Conservation (phyloP, 1,140 invertebrate genomes). For the Watersipora subatra region DNA sequence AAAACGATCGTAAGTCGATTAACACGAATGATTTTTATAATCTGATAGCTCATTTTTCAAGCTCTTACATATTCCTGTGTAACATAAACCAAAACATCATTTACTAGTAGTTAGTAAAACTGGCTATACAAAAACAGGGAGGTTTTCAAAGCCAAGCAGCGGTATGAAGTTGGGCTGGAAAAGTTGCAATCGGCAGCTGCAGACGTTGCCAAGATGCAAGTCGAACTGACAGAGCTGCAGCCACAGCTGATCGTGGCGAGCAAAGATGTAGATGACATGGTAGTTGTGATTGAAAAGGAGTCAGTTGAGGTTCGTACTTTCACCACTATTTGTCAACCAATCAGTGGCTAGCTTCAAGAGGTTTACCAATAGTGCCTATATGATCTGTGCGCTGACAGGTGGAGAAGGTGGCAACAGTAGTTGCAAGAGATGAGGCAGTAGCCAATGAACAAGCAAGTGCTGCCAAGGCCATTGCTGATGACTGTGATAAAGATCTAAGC, state of each 20-base stretch:
- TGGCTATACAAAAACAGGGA: slow-evolving; percentile 46
- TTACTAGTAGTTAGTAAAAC: no score
- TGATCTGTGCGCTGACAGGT: slow-evolving; percentile 17
- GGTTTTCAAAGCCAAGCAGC: slow-evolving; percentile 55
- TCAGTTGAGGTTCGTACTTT: slow-evolving; percentile 29
- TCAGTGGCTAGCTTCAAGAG: no score
- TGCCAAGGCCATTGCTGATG: slow-evolving; percentile 38
- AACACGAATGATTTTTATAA: slow-evolving; percentile 47
- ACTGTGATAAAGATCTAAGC: slow-evolving; percentile 40
- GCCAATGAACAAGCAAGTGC: slow-evolving; percentile 40
- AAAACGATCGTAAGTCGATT: slow-evolving; percentile 52
- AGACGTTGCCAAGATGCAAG: slow-evolving; percentile 54
- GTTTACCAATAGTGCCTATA: no score
- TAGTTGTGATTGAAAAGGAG: slow-evolving; percentile 38
- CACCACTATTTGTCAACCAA: no score
- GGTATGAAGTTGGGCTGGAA: slow-evolving; percentile 44
- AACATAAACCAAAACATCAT: no score
- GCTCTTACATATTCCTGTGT: neutral
- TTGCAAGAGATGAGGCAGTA: slow-evolving; percentile 39
- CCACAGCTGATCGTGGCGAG: slow-evolving; percentile 56
- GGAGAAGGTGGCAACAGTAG: slow-evolving; percentile 42
- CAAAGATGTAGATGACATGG: slow-evolving; percentile 39
- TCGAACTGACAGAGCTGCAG: slow-evolving; percentile 70
- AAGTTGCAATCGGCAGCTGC: slow-evolving; percentile 37
- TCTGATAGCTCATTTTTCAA: neutral